These are phyloP conservation scores for Chirona hameri DNA, from an alignment of 2,888 invertebrate species.

Conservation along the genomic window DNA sequence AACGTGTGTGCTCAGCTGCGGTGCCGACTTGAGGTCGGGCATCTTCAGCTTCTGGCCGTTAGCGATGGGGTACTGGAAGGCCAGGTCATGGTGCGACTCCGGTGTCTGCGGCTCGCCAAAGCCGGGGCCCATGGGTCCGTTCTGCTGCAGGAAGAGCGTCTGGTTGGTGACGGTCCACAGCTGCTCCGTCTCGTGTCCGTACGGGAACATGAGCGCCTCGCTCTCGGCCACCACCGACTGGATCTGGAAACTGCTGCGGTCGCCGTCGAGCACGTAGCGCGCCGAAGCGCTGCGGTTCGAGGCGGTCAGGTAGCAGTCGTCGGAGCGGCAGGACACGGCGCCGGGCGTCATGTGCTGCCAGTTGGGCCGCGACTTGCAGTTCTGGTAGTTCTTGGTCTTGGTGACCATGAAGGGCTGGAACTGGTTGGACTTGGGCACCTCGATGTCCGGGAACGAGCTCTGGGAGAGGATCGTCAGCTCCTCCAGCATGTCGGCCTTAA, in stretches of 20 bases:
- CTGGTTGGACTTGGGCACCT: conserved; percentile 32
- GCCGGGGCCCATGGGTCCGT: background rate
- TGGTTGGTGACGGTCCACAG: conserved; percentile 24
- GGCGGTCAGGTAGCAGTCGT: conserved; percentile 23
- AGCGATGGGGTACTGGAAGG: conserved; percentile 33
- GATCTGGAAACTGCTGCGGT: background rate
- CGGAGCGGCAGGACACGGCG: conserved; percentile 1
- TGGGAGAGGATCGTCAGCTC: background rate
- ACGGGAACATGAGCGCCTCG: conserved; percentile 8
- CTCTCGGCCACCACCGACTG: conserved; percentile 27
- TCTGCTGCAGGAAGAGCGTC: background rate
- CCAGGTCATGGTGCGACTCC: background rate
- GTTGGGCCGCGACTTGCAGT: conserved; percentile 45
- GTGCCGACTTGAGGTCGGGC: conserved; percentile 38
- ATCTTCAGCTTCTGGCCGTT: conserved; percentile 32
- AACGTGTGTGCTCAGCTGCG: conserved; percentile 38
- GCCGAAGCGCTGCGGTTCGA: background rate
- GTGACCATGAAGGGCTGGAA: conserved; percentile 44
- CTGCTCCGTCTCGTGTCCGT: background rate
- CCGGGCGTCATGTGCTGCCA: conserved; percentile 34
- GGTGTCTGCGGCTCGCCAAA: conserved; percentile 31
- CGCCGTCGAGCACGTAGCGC: conserved; percentile 13
- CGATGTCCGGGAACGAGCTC: background rate
- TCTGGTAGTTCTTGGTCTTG: conserved; percentile 49
- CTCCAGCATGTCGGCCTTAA: conserved; percentile 24